A percentile compares a stretch with the other conserved stretches of the same genome.
Evolutionary conservation across 2,888 invertebrate genomes (phyloP).

Genomic region (Melanargia galathea): DNA sequence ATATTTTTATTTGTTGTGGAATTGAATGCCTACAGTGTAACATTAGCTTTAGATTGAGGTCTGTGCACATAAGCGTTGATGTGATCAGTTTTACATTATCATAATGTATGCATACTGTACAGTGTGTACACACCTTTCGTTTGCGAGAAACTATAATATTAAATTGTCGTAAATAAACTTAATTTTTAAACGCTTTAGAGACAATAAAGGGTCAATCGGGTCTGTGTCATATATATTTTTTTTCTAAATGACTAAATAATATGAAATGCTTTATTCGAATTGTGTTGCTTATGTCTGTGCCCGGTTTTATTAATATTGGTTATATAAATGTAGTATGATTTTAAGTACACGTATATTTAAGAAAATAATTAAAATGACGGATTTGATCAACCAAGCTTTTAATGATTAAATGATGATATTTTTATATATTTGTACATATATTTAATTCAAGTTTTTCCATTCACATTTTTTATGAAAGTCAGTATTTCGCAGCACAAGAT

Average conservation of each 20-base stretch:
- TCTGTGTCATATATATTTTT: conserved; percentile 63
- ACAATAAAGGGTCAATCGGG: conserved; percentile 51
- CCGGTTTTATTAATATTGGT: background rate
- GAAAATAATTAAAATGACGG: conserved; percentile 24
- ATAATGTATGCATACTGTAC: conserved; percentile 34
- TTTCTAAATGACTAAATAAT: background rate
- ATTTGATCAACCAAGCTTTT: conserved; percentile 34
- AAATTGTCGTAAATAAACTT: conserved; percentile 3
- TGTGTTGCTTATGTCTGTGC: conserved; percentile 6
- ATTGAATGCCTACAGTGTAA: conserved; percentile 28
- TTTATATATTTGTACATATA: conserved; percentile 37
- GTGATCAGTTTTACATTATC: conserved; percentile 39
- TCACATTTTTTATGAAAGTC: conserved; percentile 35
- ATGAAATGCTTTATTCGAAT: background rate
- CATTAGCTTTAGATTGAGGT: conserved; percentile 46
- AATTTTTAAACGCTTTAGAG: conserved; percentile 22
- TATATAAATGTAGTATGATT: conserved; percentile 1
- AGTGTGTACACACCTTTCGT: conserved; percentile 50
- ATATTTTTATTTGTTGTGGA: conserved; percentile 7
- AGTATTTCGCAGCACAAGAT: conserved; percentile 40
- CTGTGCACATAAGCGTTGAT: conserved; percentile 52
- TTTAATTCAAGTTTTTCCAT: conserved; percentile 35
- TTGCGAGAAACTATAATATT: conserved; percentile 22
- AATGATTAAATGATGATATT: conserved; percentile 31
- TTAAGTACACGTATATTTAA: background rate